These are phyloP conservation scores for Sebastes schlegelii DNA, from an alignment of 2,113 vertebrate genomes.

Conservation along the genomic window DNA sequence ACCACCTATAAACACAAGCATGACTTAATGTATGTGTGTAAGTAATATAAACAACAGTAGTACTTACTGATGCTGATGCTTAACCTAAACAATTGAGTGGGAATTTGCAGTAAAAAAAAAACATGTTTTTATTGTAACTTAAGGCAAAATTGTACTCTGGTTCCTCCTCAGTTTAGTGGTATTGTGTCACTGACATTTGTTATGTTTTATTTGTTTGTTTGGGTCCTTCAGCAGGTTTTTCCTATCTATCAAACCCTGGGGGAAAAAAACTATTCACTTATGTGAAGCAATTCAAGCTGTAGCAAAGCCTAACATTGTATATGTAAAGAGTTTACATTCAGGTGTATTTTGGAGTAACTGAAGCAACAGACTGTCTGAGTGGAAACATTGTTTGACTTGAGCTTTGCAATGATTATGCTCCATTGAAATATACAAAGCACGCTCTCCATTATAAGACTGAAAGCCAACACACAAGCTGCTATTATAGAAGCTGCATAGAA, in stretches of 20 bases:
- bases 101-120: background rate
- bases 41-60: background rate
- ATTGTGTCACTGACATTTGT: background rate
- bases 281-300: background rate
- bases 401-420: background rate
- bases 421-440: conserved; percentile 3
- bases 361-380: background rate
- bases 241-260: background rate
- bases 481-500: background rate
- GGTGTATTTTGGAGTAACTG: background rate
- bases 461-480: background rate
- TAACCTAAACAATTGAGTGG: background rate
- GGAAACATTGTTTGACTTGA: conserved; percentile 14
- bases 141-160: background rate
- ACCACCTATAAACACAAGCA: background rate
- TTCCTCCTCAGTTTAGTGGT: background rate
- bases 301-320: background rate
- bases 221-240: background rate
- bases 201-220: background rate
- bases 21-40: background rate
- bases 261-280: background rate
- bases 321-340: conserved; percentile 2
- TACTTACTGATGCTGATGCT: background rate
- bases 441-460: background rate
- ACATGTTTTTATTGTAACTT: background rate